phyloP scores from a whole-genome alignment of 2,797 vertebrate genomes.

The Lepilemur septentrionalis region DNA sequence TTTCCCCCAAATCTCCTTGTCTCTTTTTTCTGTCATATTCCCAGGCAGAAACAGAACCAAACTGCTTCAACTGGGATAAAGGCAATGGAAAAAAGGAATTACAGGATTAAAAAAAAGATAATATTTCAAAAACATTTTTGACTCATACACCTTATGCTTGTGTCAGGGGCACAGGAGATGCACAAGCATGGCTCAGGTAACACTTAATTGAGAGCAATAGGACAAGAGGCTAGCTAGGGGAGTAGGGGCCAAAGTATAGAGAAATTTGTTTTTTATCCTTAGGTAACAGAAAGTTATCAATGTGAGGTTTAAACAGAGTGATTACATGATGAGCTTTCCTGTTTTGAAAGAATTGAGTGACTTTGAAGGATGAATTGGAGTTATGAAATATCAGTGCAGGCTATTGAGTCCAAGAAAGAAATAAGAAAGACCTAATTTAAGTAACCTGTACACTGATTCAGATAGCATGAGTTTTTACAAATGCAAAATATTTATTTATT shows the following conservation, averaged over 20 bases:
- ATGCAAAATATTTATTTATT: slow-evolving; percentile 9
- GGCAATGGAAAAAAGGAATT: background rate
- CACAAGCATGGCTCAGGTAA: background rate
- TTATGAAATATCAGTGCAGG: background rate
- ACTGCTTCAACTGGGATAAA: background rate
- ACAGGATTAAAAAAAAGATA: background rate
- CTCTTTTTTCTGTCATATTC: background rate
- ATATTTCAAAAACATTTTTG: slow-evolving; percentile 3
- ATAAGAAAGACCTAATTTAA: background rate
- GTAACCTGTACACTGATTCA: background rate
- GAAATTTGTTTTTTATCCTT: background rate
- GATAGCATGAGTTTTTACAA: background rate
- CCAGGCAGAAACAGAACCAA: background rate
- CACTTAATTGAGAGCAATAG: background rate
- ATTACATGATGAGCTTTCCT: background rate
- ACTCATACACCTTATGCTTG: background rate
- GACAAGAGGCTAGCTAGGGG: background rate
- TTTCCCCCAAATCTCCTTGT: background rate
- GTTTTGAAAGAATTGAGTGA: background rate
- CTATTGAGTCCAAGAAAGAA: background rate
- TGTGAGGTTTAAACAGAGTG: background rate
- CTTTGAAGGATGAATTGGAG: background rate
- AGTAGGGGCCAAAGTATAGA: background rate
- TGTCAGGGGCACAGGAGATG: background rate
- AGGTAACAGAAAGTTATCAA: background rate